phyloP scores from a whole-genome alignment of 2,113 vertebrate genomes.

The Lasiurus borealis region DNA sequence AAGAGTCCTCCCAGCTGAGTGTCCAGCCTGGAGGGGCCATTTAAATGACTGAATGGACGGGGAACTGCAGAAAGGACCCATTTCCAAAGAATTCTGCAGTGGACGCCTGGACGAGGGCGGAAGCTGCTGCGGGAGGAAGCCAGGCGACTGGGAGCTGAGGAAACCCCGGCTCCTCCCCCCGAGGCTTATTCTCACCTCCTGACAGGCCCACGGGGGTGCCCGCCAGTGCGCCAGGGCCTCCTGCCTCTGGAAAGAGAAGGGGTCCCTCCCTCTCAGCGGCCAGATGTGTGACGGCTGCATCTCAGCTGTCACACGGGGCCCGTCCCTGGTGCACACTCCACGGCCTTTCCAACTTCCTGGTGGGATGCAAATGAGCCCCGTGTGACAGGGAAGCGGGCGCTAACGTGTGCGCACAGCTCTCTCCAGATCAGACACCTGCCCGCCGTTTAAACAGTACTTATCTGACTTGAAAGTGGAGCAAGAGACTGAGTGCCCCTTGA shows the following conservation, averaged over 20 bases:
- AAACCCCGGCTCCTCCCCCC: background rate
- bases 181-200: background rate
- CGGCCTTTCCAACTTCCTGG: background rate
- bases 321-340: background rate
- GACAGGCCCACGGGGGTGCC: background rate
- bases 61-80: background rate
- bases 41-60: background rate
- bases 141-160: background rate
- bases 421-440: slow-evolving; percentile 77
- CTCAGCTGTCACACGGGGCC: background rate
- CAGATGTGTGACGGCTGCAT: background rate
- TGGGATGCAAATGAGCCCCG: slow-evolving; percentile 27
- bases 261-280: background rate
- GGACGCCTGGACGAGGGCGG: background rate
- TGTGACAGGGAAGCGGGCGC: slow-evolving; percentile 67
- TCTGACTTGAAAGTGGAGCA: slow-evolving; percentile 76
- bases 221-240: background rate
- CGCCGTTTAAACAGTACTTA: slow-evolving; percentile 78
- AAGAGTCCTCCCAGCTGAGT: background rate
- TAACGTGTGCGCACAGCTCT: no score
- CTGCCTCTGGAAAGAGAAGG: background rate
- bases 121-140: background rate
- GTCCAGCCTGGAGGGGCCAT: no score
- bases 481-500: slow-evolving; percentile 73
- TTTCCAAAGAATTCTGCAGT: background rate